These are phyloP conservation scores for Nothocercus nigrocapillus DNA, from an alignment of 2,113 vertebrate species.

Conservation along the genomic window DNA sequence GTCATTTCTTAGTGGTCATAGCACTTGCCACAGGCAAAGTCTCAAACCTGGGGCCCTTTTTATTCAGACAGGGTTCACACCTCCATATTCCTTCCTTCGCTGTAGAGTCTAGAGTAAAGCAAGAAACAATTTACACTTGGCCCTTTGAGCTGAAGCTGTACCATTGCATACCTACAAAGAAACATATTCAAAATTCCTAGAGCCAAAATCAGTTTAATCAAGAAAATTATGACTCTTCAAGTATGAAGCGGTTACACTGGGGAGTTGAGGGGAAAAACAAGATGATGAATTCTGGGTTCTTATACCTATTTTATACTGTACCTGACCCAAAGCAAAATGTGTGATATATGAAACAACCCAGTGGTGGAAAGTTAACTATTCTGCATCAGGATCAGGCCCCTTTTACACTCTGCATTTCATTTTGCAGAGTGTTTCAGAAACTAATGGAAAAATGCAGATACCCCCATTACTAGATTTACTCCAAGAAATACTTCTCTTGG, in stretches of 20 bases:
- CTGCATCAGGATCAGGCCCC: background rate
- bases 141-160: background rate
- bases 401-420: background rate
- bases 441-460: background rate
- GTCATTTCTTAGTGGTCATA: background rate
- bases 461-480: background rate
- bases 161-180: background rate
- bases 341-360: background rate
- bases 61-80: background rate
- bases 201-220: background rate
- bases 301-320: background rate
- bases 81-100: fast-evolving
- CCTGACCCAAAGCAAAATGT: background rate
- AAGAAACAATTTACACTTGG: fast-evolving
- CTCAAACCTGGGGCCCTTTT: background rate
- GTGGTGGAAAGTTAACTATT: background rate
- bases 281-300: background rate
- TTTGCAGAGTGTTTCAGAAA: background rate
- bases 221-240: background rate
- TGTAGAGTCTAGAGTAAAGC: background rate
- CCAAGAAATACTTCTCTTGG: background rate
- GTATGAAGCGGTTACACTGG: fast-evolving
- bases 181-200: background rate
- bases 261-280: background rate
- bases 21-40: background rate